These are phyloP conservation scores for Gambelia wislizenii DNA, from an alignment of 2,797 vertebrate species.

Conservation along the genomic window DNA sequence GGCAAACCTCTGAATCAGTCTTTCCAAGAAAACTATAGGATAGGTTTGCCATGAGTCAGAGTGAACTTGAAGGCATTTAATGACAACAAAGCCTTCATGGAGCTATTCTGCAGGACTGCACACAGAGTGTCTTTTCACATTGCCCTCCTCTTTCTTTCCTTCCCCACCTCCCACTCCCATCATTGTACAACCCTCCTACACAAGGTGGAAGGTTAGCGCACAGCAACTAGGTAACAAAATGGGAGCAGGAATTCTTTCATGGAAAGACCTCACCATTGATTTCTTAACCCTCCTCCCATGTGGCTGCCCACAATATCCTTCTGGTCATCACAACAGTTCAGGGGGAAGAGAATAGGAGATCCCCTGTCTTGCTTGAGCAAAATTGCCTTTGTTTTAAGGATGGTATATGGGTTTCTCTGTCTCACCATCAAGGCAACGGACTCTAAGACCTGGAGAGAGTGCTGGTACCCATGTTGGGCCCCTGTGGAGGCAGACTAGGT, in stretches of 20 bases:
- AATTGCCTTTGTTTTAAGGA: neutral
- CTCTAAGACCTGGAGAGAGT: neutral
- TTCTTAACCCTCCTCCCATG: neutral
- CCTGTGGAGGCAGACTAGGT: too few species aligned
- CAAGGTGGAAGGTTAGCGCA: neutral
- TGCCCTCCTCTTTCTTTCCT: too few species aligned
- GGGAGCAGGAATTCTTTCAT: neutral
- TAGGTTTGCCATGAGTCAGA: too few species aligned
- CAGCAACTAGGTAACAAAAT: neutral
- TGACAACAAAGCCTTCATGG: too few species aligned
- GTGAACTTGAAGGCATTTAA: too few species aligned
- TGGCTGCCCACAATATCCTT: neutral
- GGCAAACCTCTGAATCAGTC: too few species aligned
- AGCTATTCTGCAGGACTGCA: too few species aligned
- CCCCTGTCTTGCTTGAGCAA: neutral
- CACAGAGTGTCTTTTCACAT: too few species aligned
- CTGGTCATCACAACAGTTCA: neutral
- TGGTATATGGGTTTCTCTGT: neutral
- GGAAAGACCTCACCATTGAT: neutral
- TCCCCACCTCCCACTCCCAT: slow-evolving; percentile 18
- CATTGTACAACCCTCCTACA: neutral
- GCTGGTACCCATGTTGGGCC: neutral
- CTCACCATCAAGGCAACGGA: neutral
- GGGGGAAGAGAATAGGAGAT: neutral
- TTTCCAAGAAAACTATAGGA: too few species aligned